phyloP scores from a whole-genome alignment of 2,888 invertebrate species.

The Tachina fera region DNA sequence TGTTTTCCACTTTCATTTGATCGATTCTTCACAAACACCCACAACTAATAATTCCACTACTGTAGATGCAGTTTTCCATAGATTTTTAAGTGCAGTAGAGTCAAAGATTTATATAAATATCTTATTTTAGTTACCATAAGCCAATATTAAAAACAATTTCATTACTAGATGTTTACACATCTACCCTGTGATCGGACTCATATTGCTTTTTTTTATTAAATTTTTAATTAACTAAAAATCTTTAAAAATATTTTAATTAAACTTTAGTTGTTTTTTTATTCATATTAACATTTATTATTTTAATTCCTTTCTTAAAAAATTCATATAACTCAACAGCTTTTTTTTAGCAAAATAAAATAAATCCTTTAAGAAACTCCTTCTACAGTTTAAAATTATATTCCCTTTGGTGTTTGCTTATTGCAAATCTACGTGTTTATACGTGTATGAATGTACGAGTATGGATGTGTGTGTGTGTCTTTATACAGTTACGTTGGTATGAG shows the following conservation, averaged over 20 bases:
- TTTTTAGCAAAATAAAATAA: neutral
- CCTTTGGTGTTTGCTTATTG: neutral
- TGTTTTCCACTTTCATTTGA: too few species aligned
- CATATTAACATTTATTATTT: neutral
- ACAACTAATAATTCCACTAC: too few species aligned
- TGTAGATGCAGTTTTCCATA: too few species aligned
- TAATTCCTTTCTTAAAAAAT: neutral
- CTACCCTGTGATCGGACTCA: too few species aligned
- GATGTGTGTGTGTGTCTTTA: slow-evolving; percentile 2
- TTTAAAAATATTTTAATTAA: neutral
- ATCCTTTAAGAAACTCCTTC: neutral
- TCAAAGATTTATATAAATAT: too few species aligned
- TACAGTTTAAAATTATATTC: neutral
- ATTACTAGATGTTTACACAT: too few species aligned
- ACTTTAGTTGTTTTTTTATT: neutral
- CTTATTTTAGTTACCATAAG: too few species aligned
- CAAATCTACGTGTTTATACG: neutral
- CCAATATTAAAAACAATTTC: too few species aligned
- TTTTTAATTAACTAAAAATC: too few species aligned
- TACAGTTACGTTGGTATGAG: neutral
- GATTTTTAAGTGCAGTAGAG: too few species aligned
- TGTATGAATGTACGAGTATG: neutral
- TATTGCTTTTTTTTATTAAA: too few species aligned
- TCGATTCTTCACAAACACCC: too few species aligned
- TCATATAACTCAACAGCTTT: neutral